These are phyloP conservation scores for Porphyrio hochstetteri DNA, from an alignment of 2,113 vertebrate genomes.

Conservation along the genomic window DNA sequence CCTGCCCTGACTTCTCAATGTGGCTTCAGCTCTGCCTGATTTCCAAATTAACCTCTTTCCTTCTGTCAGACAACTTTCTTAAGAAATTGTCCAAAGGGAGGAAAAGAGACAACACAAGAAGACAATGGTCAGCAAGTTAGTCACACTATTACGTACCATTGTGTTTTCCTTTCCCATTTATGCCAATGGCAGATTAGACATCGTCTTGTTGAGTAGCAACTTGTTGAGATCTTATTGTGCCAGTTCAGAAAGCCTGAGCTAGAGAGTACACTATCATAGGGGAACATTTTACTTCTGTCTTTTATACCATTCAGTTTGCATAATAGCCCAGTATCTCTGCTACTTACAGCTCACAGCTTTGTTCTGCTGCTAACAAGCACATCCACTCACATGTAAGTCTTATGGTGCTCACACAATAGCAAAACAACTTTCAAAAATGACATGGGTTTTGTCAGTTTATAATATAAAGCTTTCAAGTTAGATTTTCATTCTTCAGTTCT, in stretches of 20 bases:
- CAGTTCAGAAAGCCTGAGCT: neutral
- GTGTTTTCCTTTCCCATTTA: neutral
- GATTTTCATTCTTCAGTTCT: neutral
- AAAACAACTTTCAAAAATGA: neutral
- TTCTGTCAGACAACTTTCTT: neutral
- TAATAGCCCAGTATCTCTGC: neutral
- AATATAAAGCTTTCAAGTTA: neutral
- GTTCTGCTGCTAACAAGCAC: neutral
- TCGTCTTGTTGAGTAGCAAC: neutral
- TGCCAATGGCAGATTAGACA: neutral
- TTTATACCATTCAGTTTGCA: neutral
- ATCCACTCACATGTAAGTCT: neutral
- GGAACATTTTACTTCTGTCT: neutral
- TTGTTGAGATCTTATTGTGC: neutral
- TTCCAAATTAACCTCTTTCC: neutral
- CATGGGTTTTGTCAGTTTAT: neutral
- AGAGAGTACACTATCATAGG: neutral
- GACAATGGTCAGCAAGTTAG: neutral
- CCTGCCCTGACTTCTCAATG: neutral
- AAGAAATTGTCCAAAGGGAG: neutral
- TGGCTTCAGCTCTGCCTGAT: neutral
- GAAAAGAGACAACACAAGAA: neutral
- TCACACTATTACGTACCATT: neutral
- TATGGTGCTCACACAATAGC: neutral
- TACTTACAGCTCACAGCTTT: neutral